These are phyloP conservation scores for Apoda limacodes DNA, from an alignment of 2,888 invertebrate genomes.

Conservation along the genomic window DNA sequence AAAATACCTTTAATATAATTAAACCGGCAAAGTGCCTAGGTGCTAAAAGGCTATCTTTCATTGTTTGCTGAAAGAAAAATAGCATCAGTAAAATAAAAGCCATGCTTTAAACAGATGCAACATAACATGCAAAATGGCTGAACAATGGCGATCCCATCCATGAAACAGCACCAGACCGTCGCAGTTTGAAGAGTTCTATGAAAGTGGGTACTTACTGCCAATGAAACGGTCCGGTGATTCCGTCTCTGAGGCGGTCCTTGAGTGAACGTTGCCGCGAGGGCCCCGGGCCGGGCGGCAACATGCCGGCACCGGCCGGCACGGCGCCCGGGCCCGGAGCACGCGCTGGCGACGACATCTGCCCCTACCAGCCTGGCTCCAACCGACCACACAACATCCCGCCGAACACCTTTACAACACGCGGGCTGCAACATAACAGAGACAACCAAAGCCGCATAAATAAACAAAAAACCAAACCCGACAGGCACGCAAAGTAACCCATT, in stretches of 20 bases:
- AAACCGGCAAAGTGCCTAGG: too few species aligned
- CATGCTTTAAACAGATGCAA: constrained; percentile 8
- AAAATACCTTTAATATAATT: too few species aligned
- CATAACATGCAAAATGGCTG: too few species aligned
- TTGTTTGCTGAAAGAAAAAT: too few species aligned
- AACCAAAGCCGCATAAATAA: constrained; percentile 61
- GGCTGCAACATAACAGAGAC: constrained; percentile 60
- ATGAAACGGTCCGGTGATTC: constrained; percentile 81
- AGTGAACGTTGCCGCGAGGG: constrained; percentile 82
- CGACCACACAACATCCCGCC: constrained; percentile 33
- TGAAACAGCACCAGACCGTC: too few species aligned
- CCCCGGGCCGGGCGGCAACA: constrained; percentile 57
- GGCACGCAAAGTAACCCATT: too few species aligned
- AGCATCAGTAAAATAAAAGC: constrained; percentile 5
- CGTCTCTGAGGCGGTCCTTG: constrained; percentile 82
- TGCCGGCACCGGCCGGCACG: constrained; percentile 54
- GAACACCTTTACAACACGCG: constrained; percentile 52
- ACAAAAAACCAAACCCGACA: constrained; percentile 32
- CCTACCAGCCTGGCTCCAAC: constrained; percentile 20
- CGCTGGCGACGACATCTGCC: constrained; percentile 56
- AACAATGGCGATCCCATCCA: too few species aligned
- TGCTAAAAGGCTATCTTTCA: too few species aligned
- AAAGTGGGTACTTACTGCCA: constrained; percentile 79
- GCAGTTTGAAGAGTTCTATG: constrained; percentile 13
- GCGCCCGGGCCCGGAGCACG: constrained; percentile 37